Evolutionary conservation across 2,888 invertebrate species (phyloP), one percentile per base, ranked within the genome.

Genomic region (Timema podura): DNA sequence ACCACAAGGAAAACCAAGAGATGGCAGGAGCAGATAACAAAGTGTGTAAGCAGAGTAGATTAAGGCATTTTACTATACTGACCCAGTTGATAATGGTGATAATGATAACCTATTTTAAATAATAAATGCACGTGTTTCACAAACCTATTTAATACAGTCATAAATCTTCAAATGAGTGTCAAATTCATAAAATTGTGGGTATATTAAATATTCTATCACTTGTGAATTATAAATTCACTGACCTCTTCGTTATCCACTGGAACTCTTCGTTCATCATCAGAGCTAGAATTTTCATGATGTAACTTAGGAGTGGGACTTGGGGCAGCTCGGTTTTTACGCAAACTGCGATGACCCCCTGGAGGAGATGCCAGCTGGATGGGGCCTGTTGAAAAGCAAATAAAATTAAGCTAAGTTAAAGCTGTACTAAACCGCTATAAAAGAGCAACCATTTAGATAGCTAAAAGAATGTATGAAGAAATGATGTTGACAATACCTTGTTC

Each of bases 271-370:
- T 82, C 82, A 72, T 83, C 83, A 68, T 83, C 83, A n/a, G 82
- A 82, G 67, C 80, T 81, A 13, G 80, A 81, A 67, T 78, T 79
- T 74, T 78, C 79, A 13, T 73, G 70, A 1, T 68, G 65, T 61
- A 48, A 66, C 5, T 71, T 82, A 11, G 84, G 83, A 1, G 83
- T 83, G 2, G 86, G 86, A 79, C 85, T 86, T 45, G 86, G 85
- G 5, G 85, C 85, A 9, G 85, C 83, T 73, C 85, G 80, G 47
- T 78, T 76, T 79, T 81, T 78, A 46, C 75, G 74, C 61, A 76
- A 69, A 16, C 75, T 75, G 67, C 75, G 75, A 48, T 73, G 67
- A 54, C 71, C 70, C 16, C 64, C 72, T n/a, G 77, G 83, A 15
- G 79, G 81, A 57, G 83, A 80, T 54, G 80, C 79, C 70, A 82